Base-by-base conservation (phyloP, 2,113 vertebrate genomes). In the Abramis brama region DNA sequence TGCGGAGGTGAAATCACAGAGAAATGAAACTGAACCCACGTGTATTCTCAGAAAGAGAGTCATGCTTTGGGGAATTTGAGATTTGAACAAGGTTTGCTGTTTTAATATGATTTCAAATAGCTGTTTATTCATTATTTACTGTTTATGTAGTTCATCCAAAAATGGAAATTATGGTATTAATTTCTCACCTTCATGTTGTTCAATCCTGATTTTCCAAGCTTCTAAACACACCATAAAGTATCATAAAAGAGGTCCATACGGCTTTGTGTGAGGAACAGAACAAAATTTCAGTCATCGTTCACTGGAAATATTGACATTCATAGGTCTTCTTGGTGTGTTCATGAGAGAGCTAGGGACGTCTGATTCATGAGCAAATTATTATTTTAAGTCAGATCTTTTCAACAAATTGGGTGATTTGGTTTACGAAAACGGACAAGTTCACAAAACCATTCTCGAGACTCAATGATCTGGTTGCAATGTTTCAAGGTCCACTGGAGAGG, bases 1-100 rank as follows among this genome's bases (percentile, higher is more conserved):
- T 64, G 74, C 79, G 39, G 55, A 88, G 70, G 73, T 86, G 74
- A 86, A 83, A 88, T 43, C 15, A 12, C 21, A 82, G 39, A 57
- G 77, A 79, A 79, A 60, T 62, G 33, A 79, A 79, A 79, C 33
- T 60, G 13, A 60, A 79, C 39, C 76, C 9, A 57, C 3, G 12
- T 21, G 23, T 55, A 78, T 59, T 78, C 76, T 60, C 77, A 60
- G 55, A 77, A 39, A 79, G 9, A 13, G 27, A 39, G 30, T 79
- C 77, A 4, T 23, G 27, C 52, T n/a, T 11, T 59, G 36, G 21
- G 70, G 5, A 21, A 73, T 73, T 73, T 21, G 27, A 55, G 75
- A 27, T 21, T 77, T 59, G 36, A 78, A 57, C 52, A 59, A 71
- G 30, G 10, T 78, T 78, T 36, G 19, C 21, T 7, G 5, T 55